Evolutionary conservation across 2,888 invertebrate species (phyloP), one percentile per base, ranked within the genome.

Genomic region (Campoletis raptor): DNA sequence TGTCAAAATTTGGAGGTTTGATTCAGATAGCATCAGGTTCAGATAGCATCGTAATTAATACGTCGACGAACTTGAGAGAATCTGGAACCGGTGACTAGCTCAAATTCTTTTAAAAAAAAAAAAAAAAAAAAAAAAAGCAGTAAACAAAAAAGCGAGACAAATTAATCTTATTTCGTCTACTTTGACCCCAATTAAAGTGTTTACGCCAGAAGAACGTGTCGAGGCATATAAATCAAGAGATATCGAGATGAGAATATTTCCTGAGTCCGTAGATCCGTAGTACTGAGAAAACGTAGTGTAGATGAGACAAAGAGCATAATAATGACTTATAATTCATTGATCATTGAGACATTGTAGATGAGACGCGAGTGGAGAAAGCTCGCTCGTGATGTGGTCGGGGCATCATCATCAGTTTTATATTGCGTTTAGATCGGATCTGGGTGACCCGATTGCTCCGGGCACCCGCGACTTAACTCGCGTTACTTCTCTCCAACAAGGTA

Each of bases 401-500:
- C 69, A 69, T 57, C 69, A 52, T 73, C 82, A 76, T 74, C 57
- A 42, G 54, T 52, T 82, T 76, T 85, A 87, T 81, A 87, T 85
- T 90, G 91, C 89, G 92, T 90, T 93, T 92, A 92, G 91, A 92
- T 93, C 90, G 91, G 90, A 94, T 93, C 93, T 94, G 93, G 94
- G 94, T 94, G 93, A 94, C 94, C 94, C 90, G 93, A 94, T 94
- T 94, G 90, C 90, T 88, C 87, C 88, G 89, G 54, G 67, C 36
- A 67, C 57, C 76, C 42, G 76, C 89, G 61, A 18, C 88, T 89
- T 89, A 88, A 79, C 89, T 81, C 84, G 85, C 85, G 82, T 85
- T 81, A 77, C 67, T 86, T 64, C 76, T 83, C 67, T 72, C 48
- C 81, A 70, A 66, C 72, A 57, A 30, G 64, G 61, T 82, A 48